Base-by-base conservation (phyloP, 2,797 vertebrate genomes). In the Lutjanus argentimaculatus region DNA sequence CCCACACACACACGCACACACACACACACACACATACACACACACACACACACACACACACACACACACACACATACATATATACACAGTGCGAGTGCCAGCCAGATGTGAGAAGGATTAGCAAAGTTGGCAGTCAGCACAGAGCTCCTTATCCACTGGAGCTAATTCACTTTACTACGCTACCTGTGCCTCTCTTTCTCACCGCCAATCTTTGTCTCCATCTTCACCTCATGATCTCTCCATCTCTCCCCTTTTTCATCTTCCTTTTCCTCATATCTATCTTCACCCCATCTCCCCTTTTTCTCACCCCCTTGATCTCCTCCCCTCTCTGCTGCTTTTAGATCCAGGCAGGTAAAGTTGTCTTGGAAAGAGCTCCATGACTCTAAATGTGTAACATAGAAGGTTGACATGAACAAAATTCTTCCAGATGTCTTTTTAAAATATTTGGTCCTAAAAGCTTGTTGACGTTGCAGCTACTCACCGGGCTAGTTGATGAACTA, bases 101-200 rank as follows among this genome's bases (percentile, higher is more conserved):
- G 90, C 88, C 91, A 92, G 88, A 93, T 92, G 92, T 91, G 82
- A 80, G 83, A 56, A 67, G 90, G 91, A 93, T 93, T 90, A 93
- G 74, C 66, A 67, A 85, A 91, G 86, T 81, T 94, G 91, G 93
- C 93, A 94, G 82, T 83, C 81, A 85, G 69, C 74, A 82, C 63
- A 74, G 86, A 89, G 88, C 87, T 91, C 85, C 78, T 93, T 89
- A 93, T 91, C 90, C 90, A 85, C 87, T 85, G 90, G 57, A 90
- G 91, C 88, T 93, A 93, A 95, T 92, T 92, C 87, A 91, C 87
- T 93, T 93, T 86, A 79, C 82, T 71, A 79, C 82, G 63, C 80
- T 77, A 64, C 76, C 78, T 64, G 77, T 65, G 51, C 36, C 77
- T 67, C 62, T 80, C 83, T 86, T 67, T 85, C 81, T 88, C 84